Evolutionary conservation across 2,113 vertebrate species (phyloP).

Genomic region (Pterophyllum scalare): DNA sequence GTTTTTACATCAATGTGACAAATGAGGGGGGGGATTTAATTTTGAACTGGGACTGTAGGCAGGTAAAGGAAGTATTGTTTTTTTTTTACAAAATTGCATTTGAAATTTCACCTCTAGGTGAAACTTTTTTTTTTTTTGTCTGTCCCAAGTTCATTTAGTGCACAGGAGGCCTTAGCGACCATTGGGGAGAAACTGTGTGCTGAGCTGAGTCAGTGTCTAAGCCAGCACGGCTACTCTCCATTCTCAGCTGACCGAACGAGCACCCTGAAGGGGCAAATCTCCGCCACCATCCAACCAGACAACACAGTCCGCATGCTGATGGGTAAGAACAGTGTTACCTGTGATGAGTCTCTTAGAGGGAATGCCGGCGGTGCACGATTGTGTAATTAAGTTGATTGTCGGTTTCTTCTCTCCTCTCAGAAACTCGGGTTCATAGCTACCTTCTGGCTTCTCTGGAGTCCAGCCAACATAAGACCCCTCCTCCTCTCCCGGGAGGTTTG

Average conservation of each 20-base stretch:
- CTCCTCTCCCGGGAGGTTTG: conserved; percentile 87
- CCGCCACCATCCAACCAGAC: conserved; percentile 78
- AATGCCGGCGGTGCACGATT: neutral
- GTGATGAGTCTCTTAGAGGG: neutral
- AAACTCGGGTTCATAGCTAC: conserved; percentile 88
- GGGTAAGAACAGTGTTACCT: conserved; percentile 77
- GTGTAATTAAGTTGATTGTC: neutral
- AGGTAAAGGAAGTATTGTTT: neutral
- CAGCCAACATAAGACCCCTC: conserved; percentile 81
- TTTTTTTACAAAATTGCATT: neutral
- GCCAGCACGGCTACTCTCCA: conserved; percentile 83
- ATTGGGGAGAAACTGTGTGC: conserved; percentile 89
- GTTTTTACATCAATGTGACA: too few species aligned
- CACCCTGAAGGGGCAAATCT: conserved; percentile 90
- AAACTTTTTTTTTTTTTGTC: too few species aligned
- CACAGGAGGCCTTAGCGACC: conserved; percentile 84
- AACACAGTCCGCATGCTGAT: conserved; percentile 90
- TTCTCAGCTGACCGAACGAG: conserved; percentile 81
- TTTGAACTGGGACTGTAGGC: too few species aligned
- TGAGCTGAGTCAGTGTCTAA: conserved; percentile 86
- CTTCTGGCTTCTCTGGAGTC: conserved; percentile 86
- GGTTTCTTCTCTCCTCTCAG: conserved; percentile 69
- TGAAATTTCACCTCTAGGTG: neutral
- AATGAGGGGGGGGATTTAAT: neutral
- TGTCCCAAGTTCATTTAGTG: conserved; percentile 82